phyloP scores from a whole-genome alignment of 2,113 vertebrate genomes.

The Rhagologus leucostigma region DNA sequence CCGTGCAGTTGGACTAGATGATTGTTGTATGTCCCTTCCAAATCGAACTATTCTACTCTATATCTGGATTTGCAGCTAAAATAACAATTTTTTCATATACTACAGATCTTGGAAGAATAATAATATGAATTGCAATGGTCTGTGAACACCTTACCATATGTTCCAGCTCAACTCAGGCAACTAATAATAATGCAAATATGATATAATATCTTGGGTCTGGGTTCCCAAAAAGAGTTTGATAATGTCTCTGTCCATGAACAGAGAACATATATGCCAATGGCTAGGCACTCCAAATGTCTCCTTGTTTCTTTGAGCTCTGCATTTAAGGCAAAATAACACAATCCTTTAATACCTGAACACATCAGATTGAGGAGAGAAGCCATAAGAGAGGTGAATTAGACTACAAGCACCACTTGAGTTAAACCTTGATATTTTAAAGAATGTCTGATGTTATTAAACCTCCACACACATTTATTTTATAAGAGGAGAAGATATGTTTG shows the following conservation, averaged over 20 bases:
- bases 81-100: background rate
- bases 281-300: background rate
- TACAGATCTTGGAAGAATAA: background rate
- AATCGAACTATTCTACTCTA: background rate
- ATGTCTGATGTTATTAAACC: background rate
- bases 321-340: background rate
- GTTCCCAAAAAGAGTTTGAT: background rate
- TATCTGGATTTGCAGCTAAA: background rate
- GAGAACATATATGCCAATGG: background rate
- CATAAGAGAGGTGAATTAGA: background rate
- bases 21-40: background rate
- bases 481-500: background rate
- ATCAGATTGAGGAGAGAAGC: background rate
- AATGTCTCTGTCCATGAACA: background rate
- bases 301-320: background rate
- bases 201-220: background rate
- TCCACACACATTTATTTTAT: background rate
- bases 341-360: background rate
- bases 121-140: background rate
- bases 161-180: background rate
- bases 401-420: background rate
- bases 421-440: background rate
- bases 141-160: background rate
- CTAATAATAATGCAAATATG: background rate
- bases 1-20: background rate